A percentile compares a stretch with the other conserved stretches of the same genome.
Conservation (phyloP, 2,888 invertebrate species). For the Thymelicus sylvestris region DNA sequence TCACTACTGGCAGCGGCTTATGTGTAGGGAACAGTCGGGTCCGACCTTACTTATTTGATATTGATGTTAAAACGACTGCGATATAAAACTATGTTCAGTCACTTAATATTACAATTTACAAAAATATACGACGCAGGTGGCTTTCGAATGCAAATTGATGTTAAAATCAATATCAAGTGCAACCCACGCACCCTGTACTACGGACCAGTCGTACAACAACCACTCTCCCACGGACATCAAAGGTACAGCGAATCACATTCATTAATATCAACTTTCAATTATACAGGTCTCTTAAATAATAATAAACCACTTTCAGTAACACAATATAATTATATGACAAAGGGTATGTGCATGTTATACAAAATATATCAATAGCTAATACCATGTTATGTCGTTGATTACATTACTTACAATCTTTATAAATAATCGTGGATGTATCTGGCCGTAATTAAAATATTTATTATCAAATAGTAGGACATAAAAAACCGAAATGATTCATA, state of each 20-base stretch:
- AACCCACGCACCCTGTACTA: not conserved
- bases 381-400: not conserved
- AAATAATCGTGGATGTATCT: not conserved
- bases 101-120: conserved; percentile 13
- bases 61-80: not conserved
- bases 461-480: no score
- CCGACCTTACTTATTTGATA: conserved; percentile 5
- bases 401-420: not conserved
- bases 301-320: not conserved
- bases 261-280: conserved; percentile 22
- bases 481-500: no score
- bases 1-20: conserved; percentile 31
- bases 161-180: not conserved
- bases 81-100: conserved; percentile 2
- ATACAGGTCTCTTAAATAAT: not conserved
- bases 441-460: not conserved
- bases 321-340: not conserved
- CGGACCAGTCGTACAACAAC: not conserved
- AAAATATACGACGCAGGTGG: conserved; percentile 4
- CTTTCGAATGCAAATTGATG: not conserved
- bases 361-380: no score
- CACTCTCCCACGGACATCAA: not conserved
- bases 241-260: conserved; percentile 21
- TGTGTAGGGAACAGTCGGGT: conserved; percentile 6
- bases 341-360: not conserved